These are phyloP conservation scores for Phoenicopterus ruber DNA, from an alignment of 2,113 vertebrate species.

Conservation along the genomic window DNA sequence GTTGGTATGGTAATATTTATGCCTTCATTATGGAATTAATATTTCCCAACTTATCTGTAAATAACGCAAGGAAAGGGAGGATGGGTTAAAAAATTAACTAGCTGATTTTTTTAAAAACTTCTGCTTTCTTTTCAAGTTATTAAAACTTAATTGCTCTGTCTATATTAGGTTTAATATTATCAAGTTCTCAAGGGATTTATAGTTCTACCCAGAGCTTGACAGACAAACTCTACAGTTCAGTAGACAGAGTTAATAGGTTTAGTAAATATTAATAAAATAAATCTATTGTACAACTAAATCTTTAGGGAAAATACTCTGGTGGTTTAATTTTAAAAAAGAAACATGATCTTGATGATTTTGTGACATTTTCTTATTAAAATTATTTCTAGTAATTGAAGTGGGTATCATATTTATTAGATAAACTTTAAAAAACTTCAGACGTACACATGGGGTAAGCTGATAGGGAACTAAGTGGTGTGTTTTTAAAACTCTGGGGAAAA, in stretches of 20 bases:
- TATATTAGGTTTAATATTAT: background rate
- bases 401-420: slow-evolving; percentile 55
- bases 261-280: slow-evolving; percentile 62
- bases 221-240: slow-evolving; percentile 2
- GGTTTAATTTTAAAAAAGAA: slow-evolving; percentile 42
- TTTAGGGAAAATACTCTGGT: slow-evolving; percentile 38
- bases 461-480: background rate
- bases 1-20: background rate
- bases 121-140: slow-evolving; percentile 1
- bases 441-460: background rate
- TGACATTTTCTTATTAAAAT: slow-evolving; percentile 31
- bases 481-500: slow-evolving; percentile 10
- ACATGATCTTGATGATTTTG: slow-evolving; percentile 27
- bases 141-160: slow-evolving; percentile 8
- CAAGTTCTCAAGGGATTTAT: background rate
- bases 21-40: background rate
- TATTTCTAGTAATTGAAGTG: slow-evolving; percentile 51
- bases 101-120: background rate
- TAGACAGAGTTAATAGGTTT: slow-evolving; percentile 45
- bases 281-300: slow-evolving; percentile 28
- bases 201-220: background rate
- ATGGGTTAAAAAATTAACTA: background rate
- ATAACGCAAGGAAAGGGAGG: background rate
- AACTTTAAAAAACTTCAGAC: slow-evolving; percentile 46
- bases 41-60: background rate